Conservation (phyloP, 1,140 invertebrate species). For the Phthorimaea operculella region DNA sequence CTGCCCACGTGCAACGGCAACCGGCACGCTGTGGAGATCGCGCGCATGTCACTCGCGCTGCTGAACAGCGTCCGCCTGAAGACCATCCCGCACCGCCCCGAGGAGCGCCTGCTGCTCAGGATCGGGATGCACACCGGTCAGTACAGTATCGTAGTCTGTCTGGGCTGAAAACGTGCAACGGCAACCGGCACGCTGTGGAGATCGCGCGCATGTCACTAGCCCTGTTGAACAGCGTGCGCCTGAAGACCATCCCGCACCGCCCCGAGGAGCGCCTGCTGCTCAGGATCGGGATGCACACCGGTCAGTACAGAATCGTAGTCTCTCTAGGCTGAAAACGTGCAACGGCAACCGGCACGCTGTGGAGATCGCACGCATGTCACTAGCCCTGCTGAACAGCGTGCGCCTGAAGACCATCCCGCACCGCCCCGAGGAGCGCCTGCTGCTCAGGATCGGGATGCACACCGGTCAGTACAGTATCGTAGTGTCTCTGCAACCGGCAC, state of each 20-base stretch:
- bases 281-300: constrained; percentile 95
- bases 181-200: constrained; percentile 87
- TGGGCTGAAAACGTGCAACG: constrained; percentile 91
- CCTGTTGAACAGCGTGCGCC: constrained; percentile 84
- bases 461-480: constrained; percentile 71
- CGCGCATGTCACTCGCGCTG: constrained; percentile 89
- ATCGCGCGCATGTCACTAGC: constrained; percentile 93
- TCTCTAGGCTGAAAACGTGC: too few relatives aligned
- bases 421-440: constrained; percentile 85
- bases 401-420: constrained; percentile 92
- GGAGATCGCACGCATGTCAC: constrained; percentile 92
- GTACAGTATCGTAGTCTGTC: constrained; percentile 55
- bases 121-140: constrained; percentile 95
- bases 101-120: constrained; percentile 86
- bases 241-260: constrained; percentile 91
- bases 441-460: constrained; percentile 95
- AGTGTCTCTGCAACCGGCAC: constrained; percentile 84
- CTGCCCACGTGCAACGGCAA: constrained; percentile 89
- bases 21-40: constrained; percentile 91
- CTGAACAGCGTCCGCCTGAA: constrained; percentile 89
- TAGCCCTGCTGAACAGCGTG: constrained; percentile 87
- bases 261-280: constrained; percentile 89
- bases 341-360: constrained; percentile 86
- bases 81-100: constrained; percentile 88
- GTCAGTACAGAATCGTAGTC: constrained; percentile 59